Evolutionary conservation across 2,113 vertebrate genomes (phyloP), one percentile per base, ranked within the genome.

Genomic region (Reinhardtius hippoglossoides): DNA sequence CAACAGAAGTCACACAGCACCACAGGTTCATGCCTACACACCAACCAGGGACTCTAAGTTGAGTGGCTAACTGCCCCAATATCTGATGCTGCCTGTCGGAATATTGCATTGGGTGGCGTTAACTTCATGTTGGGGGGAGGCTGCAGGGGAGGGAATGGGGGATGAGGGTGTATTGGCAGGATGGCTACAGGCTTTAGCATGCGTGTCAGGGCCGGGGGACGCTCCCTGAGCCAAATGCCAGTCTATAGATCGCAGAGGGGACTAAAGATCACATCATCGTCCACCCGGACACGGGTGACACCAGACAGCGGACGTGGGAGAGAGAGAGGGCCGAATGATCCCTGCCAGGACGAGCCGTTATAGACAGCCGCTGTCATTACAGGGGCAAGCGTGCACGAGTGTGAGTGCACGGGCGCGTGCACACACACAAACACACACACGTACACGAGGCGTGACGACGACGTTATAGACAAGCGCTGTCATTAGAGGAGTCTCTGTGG

Each of bases 181-280:
- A 78, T 18, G 35, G 90, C 71, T 88, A 89, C 84, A 78, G 89
- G 91, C 87, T 95, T 99, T 97, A 98, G 96, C 96, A 99, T 98
- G 96, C 97, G 96, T 87, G 84, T 89, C 91, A 90, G 87, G 91
- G 81, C 81, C 65, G 5, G 71, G 87, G 87, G 89, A 90, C 92
- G 77, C 93, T 95, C 91, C 91, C 95, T 94, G 95, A 97, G 97
- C 96, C 97, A 99, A 99, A 99, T 98, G 97, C 97, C 98, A 99
- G 97, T 98, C 96, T 99, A 99, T 99, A 96, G 97, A 99, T 99
- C 93, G 95, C 81, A 82, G 85, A 88, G 94, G 96, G 96, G 96
- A 97, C 96, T 98, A 98, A 98, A 98, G 97, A 99, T 98, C 98
- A 99, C 96, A 96, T 99, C 97, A 97, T 96, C 81, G 87, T 95